These are phyloP conservation scores for Eucriotettix oculatus DNA, from an alignment of 2,888 invertebrate species.

Conservation along the genomic window DNA sequence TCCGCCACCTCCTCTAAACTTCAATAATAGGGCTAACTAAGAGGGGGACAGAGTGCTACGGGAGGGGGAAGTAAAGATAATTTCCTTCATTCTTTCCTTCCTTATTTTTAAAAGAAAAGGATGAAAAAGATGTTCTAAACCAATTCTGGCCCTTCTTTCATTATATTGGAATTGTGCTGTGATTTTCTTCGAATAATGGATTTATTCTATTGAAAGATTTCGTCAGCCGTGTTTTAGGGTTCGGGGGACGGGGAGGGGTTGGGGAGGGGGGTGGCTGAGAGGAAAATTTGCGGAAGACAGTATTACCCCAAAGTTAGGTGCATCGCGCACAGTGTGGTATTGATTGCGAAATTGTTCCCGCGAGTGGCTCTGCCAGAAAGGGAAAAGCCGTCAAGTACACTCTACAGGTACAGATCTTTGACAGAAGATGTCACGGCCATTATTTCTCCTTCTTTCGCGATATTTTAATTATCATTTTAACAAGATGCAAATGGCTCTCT, in stretches of 20 bases:
- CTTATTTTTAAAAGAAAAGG: conserved; percentile 9
- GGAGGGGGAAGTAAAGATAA: conserved; percentile 3
- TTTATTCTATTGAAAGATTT: conserved; percentile 7
- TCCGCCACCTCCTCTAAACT: conserved; percentile 1
- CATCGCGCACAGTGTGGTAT: neutral
- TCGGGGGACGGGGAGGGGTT: neutral
- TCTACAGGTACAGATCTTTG: conserved; percentile 3
- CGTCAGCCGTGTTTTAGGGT: neutral
- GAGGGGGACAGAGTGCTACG: conserved; percentile 1
- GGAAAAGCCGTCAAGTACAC: conserved; percentile 5
- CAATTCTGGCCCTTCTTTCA: conserved; percentile 7
- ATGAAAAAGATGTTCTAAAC: conserved; percentile 6
- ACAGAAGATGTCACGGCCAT: neutral
- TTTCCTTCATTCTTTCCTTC: conserved; percentile 11
- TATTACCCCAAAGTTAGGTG: neutral
- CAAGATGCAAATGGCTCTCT: conserved; percentile 10
- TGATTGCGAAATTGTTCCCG: neutral
- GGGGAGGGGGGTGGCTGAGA: neutral
- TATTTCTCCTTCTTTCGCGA: conserved; percentile 7
- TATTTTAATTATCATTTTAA: conserved; percentile 13
- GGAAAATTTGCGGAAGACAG: neutral
- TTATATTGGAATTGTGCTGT: conserved; percentile 9
- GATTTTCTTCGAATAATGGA: conserved; percentile 10
- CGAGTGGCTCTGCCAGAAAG: neutral
- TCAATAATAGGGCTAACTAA: conserved; percentile 11